Percentiles rank a stretch among this genome's conserved stretches.
Conservation (phyloP, 2,113 vertebrate species). For the Myocastor coypus region DNA sequence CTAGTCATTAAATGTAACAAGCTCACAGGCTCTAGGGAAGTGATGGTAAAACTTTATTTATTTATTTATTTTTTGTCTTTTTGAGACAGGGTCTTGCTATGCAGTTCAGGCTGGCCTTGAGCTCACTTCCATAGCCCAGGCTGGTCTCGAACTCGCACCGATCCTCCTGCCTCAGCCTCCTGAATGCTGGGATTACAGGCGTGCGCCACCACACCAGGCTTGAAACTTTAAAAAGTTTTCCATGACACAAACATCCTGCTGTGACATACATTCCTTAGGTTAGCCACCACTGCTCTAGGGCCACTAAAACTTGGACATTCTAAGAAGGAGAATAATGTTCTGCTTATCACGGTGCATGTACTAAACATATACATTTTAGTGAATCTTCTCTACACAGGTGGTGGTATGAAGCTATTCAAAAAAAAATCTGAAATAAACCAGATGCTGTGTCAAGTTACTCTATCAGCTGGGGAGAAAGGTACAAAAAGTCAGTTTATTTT, state of each 20-base stretch:
- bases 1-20: constrained; percentile 21
- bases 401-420: not conserved
- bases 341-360: not conserved
- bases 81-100: no score
- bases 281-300: not conserved
- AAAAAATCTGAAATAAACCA: constrained; percentile 46
- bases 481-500: not conserved
- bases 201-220: no score
- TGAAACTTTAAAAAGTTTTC: not conserved
- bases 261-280: not conserved
- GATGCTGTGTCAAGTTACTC: constrained; percentile 10
- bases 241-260: not conserved
- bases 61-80: no score
- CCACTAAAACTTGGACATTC: not conserved
- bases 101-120: no score
- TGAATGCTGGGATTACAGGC: no score
- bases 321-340: not conserved
- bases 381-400: constrained; percentile 10
- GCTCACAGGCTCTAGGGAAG: not conserved
- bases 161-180: no score
- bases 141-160: no score
- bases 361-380: constrained; percentile 13
- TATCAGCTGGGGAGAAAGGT: not conserved
- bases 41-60: not conserved
- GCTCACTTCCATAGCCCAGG: no score